Conservation (phyloP, 2,888 invertebrate genomes). For the Melipona beecheii region DNA sequence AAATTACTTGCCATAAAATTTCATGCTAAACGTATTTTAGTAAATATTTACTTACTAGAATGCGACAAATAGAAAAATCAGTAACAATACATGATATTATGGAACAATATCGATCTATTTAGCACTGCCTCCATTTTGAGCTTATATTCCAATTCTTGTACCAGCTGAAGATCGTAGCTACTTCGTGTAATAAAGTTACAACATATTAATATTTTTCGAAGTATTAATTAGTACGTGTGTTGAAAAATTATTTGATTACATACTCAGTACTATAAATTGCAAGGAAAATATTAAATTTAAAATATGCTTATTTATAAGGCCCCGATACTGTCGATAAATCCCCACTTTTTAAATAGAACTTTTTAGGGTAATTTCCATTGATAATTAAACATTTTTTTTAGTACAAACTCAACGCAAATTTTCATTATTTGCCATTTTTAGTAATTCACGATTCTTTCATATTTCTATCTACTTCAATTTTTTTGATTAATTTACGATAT, state of each 20-base stretch:
- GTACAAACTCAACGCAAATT: neutral
- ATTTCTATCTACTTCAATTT: neutral
- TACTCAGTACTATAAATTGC: neutral
- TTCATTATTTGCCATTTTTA: neutral
- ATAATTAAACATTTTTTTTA: conserved; percentile 12
- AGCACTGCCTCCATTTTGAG: conserved; percentile 79
- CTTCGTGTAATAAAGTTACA: conserved; percentile 26
- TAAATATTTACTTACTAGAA: conserved; percentile 60
- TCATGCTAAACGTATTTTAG: neutral
- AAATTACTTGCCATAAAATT: neutral
- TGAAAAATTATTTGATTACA: conserved; percentile 12
- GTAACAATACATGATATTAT: conserved; percentile 73
- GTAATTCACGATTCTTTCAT: neutral
- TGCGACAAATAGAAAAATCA: conserved; percentile 72
- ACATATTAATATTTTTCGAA: conserved; percentile 6
- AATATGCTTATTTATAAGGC: conserved; percentile 59
- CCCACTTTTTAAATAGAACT: conserved; percentile 43
- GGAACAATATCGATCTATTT: conserved; percentile 75
- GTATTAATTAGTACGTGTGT: conserved; percentile 15
- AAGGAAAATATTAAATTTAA: conserved; percentile 43
- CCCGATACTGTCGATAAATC: conserved; percentile 50
- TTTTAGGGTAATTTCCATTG: conserved; percentile 36
- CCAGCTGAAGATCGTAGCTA: conserved; percentile 59
- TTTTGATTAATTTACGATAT: neutral
- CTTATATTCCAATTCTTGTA: conserved; percentile 70